Conservation (phyloP, 2,113 vertebrate species). For the Dasypus novemcinctus region DNA sequence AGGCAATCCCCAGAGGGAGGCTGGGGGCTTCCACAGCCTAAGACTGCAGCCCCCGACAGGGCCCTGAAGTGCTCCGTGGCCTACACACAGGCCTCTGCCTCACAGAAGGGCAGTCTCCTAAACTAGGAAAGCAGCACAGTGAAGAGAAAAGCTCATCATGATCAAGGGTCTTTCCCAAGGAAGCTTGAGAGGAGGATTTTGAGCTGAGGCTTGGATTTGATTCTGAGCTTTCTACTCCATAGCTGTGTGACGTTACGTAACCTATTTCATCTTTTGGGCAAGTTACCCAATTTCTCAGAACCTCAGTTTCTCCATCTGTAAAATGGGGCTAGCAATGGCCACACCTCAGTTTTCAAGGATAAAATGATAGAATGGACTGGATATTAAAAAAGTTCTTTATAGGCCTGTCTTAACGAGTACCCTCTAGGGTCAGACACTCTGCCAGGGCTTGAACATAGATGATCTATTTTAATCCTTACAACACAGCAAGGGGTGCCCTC, state of each 20-base stretch:
- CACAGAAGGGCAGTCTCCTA: neutral
- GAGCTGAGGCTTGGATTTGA: slow-evolving; percentile 43
- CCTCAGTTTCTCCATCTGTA: too few relatives aligned
- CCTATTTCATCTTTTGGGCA: neutral
- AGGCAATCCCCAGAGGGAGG: neutral
- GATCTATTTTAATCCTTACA: neutral
- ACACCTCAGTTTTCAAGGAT: neutral
- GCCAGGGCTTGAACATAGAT: neutral
- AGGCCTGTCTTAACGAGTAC: neutral
- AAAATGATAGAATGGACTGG: neutral
- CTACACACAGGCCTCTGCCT: neutral
- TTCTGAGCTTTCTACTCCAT: neutral
- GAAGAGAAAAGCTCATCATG: slow-evolving; percentile 59
- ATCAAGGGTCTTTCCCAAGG: slow-evolving; percentile 49
- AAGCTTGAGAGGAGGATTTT: slow-evolving; percentile 66
- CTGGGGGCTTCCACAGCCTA: neutral
- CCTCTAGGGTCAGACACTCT: neutral
- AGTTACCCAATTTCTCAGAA: neutral
- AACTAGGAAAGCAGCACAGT: slow-evolving; percentile 79
- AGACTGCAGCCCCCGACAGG: neutral
- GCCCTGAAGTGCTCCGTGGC: neutral
- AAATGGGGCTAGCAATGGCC: neutral
- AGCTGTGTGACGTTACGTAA: slow-evolving; percentile 32
- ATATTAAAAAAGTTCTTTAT: neutral
- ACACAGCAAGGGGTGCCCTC: neutral